A percentile compares a stretch with the other conserved stretches of the same genome.
These are phyloP conservation scores for Luffia ferchaultella DNA, from an alignment of 2,888 invertebrate genomes.

Conservation along the genomic window DNA sequence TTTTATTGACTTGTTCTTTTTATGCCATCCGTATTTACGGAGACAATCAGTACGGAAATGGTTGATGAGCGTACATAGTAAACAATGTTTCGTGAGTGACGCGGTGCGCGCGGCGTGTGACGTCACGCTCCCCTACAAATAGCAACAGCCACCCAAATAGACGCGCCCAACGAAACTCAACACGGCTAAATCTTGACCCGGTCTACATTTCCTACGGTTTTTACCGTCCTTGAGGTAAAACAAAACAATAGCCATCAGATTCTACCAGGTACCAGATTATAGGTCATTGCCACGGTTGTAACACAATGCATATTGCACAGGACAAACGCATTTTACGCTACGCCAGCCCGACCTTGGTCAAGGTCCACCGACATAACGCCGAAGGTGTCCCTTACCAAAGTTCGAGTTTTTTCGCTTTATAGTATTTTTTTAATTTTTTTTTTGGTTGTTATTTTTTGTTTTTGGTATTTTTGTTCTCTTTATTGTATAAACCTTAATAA, in stretches of 20 bases:
- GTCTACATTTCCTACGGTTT: slow-evolving; percentile 29
- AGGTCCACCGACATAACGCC: neutral
- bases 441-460: slow-evolving; percentile 37
- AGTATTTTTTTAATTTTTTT: slow-evolving; percentile 22
- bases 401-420: neutral
- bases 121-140: slow-evolving; percentile 37
- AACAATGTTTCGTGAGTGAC: neutral
- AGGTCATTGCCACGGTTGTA: slow-evolving; percentile 43
- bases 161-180: slow-evolving; percentile 40
- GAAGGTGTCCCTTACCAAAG: neutral
- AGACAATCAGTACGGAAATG: slow-evolving; percentile 26
- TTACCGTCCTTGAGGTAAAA: slow-evolving; percentile 18
- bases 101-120: slow-evolving; percentile 20
- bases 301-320: slow-evolving; percentile 16
- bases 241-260: slow-evolving; percentile 35
- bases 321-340: neutral
- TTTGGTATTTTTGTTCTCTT: slow-evolving; percentile 53
- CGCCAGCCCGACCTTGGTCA: neutral
- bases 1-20: too few species aligned
- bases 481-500: slow-evolving; percentile 61
- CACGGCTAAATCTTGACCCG: slow-evolving; percentile 48
- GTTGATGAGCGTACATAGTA: slow-evolving; percentile 32
- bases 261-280: too few species aligned
- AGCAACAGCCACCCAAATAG: slow-evolving; percentile 21
- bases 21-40: neutral